Percentiles rank a stretch among this genome's conserved stretches.
These are phyloP conservation scores for Saturnia japonica DNA, from an alignment of 2,888 invertebrate species.

Conservation along the genomic window DNA sequence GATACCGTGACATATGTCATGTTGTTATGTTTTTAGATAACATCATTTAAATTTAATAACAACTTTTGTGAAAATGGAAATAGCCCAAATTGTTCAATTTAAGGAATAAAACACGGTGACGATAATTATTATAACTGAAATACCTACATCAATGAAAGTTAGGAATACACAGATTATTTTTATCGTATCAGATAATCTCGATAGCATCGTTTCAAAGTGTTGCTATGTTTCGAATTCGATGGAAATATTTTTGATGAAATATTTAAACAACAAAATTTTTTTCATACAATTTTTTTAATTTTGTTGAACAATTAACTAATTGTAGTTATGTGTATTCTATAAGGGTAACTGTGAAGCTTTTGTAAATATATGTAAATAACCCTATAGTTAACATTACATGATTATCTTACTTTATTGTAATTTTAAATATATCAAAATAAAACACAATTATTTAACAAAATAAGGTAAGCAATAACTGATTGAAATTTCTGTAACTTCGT, in stretches of 20 bases:
- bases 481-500: no score
- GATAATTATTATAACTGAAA: neutral
- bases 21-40: neutral
- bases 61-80: neutral
- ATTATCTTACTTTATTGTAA: no score
- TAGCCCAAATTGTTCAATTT: neutral
- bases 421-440: no score
- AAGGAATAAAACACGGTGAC: neutral
- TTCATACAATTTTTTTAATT: neutral
- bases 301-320: neutral
- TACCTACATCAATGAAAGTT: neutral
- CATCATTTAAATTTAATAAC: slow-evolving; percentile 1
- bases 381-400: no score
- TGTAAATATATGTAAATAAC: no score
- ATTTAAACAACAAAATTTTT: neutral
- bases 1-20: slow-evolving; percentile 8
- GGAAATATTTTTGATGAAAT: neutral
- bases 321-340: neutral
- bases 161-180: neutral
- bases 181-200: neutral
- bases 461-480: no score
- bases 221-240: neutral
- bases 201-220: neutral
- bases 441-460: no score
- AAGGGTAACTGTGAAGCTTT: no score